Evolutionary conservation across 2,888 invertebrate genomes (phyloP).

Genomic region (Dolomedes plantarius): DNA sequence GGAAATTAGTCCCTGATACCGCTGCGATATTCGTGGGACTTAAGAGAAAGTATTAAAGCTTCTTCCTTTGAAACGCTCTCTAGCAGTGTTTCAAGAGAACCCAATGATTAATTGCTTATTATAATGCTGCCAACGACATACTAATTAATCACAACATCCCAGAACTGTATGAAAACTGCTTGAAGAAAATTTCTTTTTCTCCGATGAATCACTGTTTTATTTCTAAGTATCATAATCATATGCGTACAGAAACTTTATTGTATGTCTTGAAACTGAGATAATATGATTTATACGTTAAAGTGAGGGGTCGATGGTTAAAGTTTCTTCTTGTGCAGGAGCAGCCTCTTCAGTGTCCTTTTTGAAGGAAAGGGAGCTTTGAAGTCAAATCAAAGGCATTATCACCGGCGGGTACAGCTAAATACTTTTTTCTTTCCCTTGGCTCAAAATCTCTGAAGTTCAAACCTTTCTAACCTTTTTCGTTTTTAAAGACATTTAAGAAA

Average conservation of each 20-base stretch:
- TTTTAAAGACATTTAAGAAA: too few species aligned
- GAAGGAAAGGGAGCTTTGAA: too few species aligned
- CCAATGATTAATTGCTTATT: constrained; percentile 5
- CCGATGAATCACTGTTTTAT: constrained; percentile 11
- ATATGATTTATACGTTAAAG: background rate
- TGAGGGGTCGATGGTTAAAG: background rate
- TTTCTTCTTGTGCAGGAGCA: too few species aligned
- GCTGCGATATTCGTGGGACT: background rate
- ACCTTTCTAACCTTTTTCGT: too few species aligned
- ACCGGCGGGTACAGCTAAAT: too few species aligned
- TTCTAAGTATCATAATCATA: constrained; percentile 9
- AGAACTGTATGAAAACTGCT: background rate
- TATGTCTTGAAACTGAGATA: background rate
- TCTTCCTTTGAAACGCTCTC: background rate
- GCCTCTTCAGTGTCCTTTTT: too few species aligned
- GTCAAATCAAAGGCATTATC: too few species aligned
- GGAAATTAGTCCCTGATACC: background rate
- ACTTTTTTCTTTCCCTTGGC: too few species aligned
- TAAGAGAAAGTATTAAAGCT: background rate
- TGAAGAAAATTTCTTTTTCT: constrained; percentile 2
- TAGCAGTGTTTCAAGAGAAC: background rate
- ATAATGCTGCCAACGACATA: constrained; percentile 3
- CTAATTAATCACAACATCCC: background rate
- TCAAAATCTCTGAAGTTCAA: too few species aligned
- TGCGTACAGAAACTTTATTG: background rate